phyloP scores from a whole-genome alignment of 2,797 vertebrate genomes.

The Rousettus madagascariensis region DNA sequence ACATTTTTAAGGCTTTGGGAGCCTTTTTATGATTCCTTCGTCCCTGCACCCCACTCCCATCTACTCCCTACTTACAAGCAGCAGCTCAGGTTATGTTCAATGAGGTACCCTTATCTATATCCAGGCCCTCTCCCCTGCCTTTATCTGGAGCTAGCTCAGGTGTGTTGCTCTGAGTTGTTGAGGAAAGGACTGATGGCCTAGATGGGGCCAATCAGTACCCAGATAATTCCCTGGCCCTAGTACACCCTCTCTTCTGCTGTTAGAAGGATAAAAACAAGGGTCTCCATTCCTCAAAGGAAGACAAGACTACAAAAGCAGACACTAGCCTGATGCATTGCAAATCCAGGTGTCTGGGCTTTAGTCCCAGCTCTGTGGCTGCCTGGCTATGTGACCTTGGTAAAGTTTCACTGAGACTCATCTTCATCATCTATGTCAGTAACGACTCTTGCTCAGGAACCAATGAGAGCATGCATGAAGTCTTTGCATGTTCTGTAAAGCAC shows the following conservation, averaged over 20 bases:
- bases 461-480: not conserved
- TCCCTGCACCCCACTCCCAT: not conserved
- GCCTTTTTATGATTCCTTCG: not conserved
- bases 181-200: too few species aligned
- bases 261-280: not conserved
- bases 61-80: not conserved
- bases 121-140: not conserved
- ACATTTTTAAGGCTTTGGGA: not conserved
- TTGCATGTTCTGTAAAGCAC: not conserved
- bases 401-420: conserved; percentile 10
- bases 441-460: not conserved
- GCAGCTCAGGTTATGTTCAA: not conserved
- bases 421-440: not conserved
- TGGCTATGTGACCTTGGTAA: not conserved
- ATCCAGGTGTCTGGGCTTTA: not conserved
- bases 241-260: not conserved
- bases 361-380: not conserved
- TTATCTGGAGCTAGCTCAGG: not conserved
- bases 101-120: not conserved
- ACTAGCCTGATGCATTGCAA: not conserved
- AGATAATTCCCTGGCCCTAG: not conserved
- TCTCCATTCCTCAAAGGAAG: not conserved
- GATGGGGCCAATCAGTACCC: not conserved
- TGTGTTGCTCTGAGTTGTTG: too few species aligned
- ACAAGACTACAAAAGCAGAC: not conserved